phyloP scores from a whole-genome alignment of 1,140 invertebrate genomes.

The Coptotermes formosanus region DNA sequence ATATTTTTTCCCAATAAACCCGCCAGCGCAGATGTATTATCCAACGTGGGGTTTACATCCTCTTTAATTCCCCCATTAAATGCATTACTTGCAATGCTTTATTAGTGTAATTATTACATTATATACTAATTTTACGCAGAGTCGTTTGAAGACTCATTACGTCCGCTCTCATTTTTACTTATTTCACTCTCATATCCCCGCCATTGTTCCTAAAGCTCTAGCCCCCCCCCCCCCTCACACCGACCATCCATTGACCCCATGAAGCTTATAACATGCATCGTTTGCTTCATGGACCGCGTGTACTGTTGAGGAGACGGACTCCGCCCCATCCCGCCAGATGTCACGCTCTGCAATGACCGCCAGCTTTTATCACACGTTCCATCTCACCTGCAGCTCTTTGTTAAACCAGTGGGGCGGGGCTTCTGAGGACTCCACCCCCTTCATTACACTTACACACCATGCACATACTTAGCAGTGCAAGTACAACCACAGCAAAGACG shows the following conservation, averaged over 20 bases:
- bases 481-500: not conserved
- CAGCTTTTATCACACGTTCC: constrained; percentile 28
- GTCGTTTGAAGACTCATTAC: not conserved
- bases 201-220: not conserved
- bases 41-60: not conserved
- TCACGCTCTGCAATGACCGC: constrained; percentile 25
- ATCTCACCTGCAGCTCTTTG: constrained; percentile 28
- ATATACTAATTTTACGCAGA: not conserved
- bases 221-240: not conserved
- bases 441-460: constrained; percentile 27
- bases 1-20: not conserved
- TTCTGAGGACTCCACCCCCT: constrained; percentile 18
- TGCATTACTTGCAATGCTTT: not conserved
- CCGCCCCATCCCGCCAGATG: constrained; percentile 29
- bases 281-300: not conserved
- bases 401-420: constrained; percentile 24
- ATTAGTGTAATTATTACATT: constrained; percentile 1
- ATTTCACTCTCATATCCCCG: not conserved
- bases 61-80: not conserved
- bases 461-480: not conserved
- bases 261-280: not conserved
- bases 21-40: not conserved
- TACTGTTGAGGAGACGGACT: not conserved
- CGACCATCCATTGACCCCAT: not conserved
- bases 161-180: not conserved